Percentiles rank a stretch among this genome's conserved stretches.
phyloP scores from a whole-genome alignment of 2,888 invertebrate genomes.

The Odontocolon sp. region DNA sequence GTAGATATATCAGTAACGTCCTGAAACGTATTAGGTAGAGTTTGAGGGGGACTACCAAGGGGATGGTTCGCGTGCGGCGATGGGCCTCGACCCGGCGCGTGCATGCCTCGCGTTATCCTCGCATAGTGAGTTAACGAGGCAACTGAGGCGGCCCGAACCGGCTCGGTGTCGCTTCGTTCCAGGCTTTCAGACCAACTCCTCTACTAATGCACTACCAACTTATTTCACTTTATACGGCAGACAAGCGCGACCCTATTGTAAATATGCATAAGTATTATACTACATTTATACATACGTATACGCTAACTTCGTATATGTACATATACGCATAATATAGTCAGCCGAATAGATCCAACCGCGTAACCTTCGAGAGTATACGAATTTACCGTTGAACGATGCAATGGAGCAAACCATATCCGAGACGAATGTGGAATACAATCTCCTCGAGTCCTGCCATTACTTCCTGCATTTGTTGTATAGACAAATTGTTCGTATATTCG shows the following conservation, averaged over 20 bases:
- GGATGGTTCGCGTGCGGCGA: conserved; percentile 33
- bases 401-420: no score
- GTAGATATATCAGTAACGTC: not conserved
- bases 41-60: conserved; percentile 31
- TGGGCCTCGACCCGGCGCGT: not conserved
- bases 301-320: no score
- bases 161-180: conserved; percentile 38
- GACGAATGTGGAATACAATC: no score
- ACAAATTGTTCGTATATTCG: no score
- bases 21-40: conserved; percentile 4
- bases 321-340: no score
- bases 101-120: conserved; percentile 28
- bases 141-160: conserved; percentile 26
- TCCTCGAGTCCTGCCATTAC: no score
- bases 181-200: conserved; percentile 13
- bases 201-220: not conserved
- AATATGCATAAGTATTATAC: not conserved
- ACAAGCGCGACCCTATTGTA: not conserved
- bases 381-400: no score
- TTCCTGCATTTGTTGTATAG: no score
- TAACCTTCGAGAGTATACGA: no score
- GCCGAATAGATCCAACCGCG: no score
- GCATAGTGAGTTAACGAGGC: conserved; percentile 14
- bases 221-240: not conserved
- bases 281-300: not conserved